Conservation (phyloP, 2,797 vertebrate genomes). For the Petrocephalus schoutedeni region DNA sequence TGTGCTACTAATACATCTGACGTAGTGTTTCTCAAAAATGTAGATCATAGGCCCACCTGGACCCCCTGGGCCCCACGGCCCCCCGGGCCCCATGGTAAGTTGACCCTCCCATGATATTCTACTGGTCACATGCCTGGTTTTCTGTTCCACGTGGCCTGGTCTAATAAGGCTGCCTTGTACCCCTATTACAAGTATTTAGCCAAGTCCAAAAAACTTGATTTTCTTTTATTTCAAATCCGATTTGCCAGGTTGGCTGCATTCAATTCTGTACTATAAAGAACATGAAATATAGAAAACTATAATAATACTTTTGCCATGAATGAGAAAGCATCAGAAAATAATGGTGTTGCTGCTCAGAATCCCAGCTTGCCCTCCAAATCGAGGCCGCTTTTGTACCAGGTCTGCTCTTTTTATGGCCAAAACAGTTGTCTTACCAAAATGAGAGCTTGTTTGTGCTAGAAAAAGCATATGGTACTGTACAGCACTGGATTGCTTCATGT, state of each 20-base stretch:
- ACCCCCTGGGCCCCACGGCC: slow-evolving; percentile 82
- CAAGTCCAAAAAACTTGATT: neutral
- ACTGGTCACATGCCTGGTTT: neutral
- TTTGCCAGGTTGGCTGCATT: neutral
- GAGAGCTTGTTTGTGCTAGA: neutral
- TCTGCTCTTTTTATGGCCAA: neutral
- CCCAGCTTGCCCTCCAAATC: neutral
- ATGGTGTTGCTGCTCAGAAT: neutral
- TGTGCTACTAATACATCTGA: neutral
- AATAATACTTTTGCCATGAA: neutral
- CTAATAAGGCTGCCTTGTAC: neutral
- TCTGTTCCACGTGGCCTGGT: neutral
- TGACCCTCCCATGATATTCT: neutral
- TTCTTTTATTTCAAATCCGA: neutral
- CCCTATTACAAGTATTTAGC: neutral
- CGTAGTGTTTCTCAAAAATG: slow-evolving; percentile 39
- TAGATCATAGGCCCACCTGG: slow-evolving; percentile 89
- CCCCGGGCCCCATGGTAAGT: slow-evolving; percentile 95
- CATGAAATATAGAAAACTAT: neutral
- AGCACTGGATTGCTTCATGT: neutral
- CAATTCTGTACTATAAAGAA: neutral
- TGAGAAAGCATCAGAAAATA: neutral
- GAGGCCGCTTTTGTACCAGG: neutral
- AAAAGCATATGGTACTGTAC: neutral
- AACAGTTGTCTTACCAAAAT: neutral